Evolutionary conservation across 2,888 invertebrate species (phyloP), one percentile per base, ranked within the genome.

Genomic region (Octodonta nipae): DNA sequence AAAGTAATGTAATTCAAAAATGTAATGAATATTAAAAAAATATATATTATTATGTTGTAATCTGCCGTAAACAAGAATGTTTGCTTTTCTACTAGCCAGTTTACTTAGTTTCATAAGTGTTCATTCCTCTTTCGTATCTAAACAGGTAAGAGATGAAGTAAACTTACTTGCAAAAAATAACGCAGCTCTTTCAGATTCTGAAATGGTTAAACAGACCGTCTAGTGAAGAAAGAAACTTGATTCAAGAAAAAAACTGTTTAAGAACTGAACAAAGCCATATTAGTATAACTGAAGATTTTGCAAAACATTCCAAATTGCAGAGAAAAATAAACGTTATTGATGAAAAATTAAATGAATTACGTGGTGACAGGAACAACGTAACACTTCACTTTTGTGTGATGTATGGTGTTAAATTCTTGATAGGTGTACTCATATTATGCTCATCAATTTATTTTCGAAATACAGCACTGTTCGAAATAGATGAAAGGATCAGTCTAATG

Each of bases 201-300:
- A 59, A 63, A 47, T 70, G 67, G 52, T 60, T 67, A 35, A 58
- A 59, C 26, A 60, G 62, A 46, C 63, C 65, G 16, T 62, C 67
- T 1, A 52, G 55, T 16, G 55, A 61, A 46, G 70, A 73, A 49
- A 57, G 58, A 28, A 51, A 51, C 15, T 41, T 67, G 13, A 58
- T 64, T 49, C 44, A 50, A 4, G 59, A 68, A 49, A 58, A 68
- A 22, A 28, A 55, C 17, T 54, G 56, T 42, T 54, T 71, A 3
- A 67, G 65, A 49, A 46, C 48, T 2, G 63, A 68, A 42, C 72
- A 72, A 45, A 60, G 62, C 32, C 41, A 49, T 5, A 54, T 71
- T 35, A 68, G 67, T 5, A 70, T 72, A 61, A 69, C 69, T 37
- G 70, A 72, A 41, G 65, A 71, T 42, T 74, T 74, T 56, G 71